Percentiles rank a stretch among this genome's conserved stretches.
Conservation (phyloP, 2,888 invertebrate genomes). For the Scaptomyza tumidula region DNA sequence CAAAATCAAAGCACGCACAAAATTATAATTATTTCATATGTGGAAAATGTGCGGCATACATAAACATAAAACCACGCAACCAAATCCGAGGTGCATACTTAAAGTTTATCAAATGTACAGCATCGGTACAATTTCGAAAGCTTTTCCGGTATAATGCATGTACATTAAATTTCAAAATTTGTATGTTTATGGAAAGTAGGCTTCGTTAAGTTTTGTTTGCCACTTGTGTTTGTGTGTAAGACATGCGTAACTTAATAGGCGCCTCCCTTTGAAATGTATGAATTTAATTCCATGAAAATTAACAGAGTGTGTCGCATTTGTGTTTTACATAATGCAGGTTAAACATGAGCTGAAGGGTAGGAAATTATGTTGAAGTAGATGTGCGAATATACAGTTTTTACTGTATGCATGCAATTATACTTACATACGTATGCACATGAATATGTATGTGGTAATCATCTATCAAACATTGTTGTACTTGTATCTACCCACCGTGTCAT, state of each 20-base stretch:
- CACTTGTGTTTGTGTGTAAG: background rate
- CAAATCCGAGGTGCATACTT: constrained; percentile 30
- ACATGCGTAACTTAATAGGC: constrained; percentile 5
- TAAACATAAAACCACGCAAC: constrained; percentile 48
- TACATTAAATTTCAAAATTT: no score
- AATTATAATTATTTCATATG: constrained; percentile 77
- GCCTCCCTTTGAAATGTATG: constrained; percentile 23
- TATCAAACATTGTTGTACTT: constrained; percentile 58
- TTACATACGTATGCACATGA: background rate
- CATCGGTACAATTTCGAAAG: background rate
- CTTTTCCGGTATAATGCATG: background rate
- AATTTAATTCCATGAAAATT: constrained; percentile 71
- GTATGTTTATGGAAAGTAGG: background rate
- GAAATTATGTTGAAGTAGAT: constrained; percentile 14
- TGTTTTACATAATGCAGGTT: constrained; percentile 62
- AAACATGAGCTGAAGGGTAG: constrained; percentile 18
- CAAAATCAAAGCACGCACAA: constrained; percentile 74
- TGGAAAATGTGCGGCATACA: constrained; percentile 63
- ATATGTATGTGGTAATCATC: constrained; percentile 53
- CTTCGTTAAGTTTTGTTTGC: background rate
- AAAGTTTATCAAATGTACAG: constrained; percentile 14
- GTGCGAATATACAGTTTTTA: constrained; percentile 13
- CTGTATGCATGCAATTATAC: constrained; percentile 4
- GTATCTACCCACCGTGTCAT: constrained; percentile 17
- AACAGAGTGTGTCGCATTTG: constrained; percentile 66